Evolutionary conservation across 2,888 invertebrate genomes (phyloP), one percentile per base, ranked within the genome.

Genomic region (Zaprionus lineosus): DNA sequence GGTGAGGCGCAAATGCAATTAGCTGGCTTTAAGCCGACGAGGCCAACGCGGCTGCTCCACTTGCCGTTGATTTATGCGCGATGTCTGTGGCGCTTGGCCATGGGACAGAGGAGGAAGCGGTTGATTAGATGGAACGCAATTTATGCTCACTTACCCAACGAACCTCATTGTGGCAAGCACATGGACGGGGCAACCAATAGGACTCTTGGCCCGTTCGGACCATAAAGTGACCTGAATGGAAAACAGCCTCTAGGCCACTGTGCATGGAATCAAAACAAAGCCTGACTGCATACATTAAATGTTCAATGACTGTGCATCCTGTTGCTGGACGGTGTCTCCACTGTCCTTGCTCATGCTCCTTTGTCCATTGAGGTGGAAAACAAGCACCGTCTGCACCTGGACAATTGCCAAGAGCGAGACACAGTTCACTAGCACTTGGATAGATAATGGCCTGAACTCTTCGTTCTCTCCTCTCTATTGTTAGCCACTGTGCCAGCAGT

Each of bases 281-380:
- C 47, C n/a, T 24, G 24, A 29, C 59, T 82, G 78, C 78, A 82
- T 74, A 67, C 65, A 84, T 79, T 84, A 74, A 78, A 48, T 84
- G 72, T 77, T 77, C 78, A 84, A 62, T 82, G 85, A 68, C 72
- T 74, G 74, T 59, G 53, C 65, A 56, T 84, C 83, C 79, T 84
- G 83, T 84, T 79, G 84, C 77, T 53, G 44, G n/a, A n/a, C n/a
- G n/a, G n/a, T n/a, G n/a, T n/a, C n/a, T n/a, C n/a, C n/a, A n/a
- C n/a, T n/a, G n/a, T n/a, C n/a, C n/a, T n/a, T n/a, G 37, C n/a
- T 8, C 1, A 5, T 18, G 16, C 26, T 46, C 34, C 31, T 40
- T 33, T 55, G 46, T 24, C 5, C 48, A 39, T 9, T 24, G 48
- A 52, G 46, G 34, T 48, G 62, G 57, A 58, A 53, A 46, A 55